Evolutionary conservation across 2,797 vertebrate species (phyloP).

Genomic region (Philypnodon macrostomus): DNA sequence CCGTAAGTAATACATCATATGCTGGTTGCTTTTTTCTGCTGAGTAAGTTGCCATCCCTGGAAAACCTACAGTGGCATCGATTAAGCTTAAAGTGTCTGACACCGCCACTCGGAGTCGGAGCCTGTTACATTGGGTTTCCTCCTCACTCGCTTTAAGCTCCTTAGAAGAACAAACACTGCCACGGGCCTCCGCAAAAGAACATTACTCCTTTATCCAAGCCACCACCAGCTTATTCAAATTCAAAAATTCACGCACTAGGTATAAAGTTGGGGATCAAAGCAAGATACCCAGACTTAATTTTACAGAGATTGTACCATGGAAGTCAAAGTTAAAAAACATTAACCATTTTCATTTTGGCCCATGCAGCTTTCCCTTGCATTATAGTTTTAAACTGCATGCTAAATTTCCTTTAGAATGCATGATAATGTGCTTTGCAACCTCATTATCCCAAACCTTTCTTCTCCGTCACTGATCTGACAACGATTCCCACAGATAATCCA

Average conservation of each 20-base stretch:
- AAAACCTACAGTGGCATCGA: conserved; percentile 40
- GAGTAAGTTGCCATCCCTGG: conserved; percentile 27
- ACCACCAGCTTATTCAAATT: conserved; percentile 14
- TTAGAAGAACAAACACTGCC: conserved; percentile 43
- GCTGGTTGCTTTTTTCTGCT: conserved; percentile 22
- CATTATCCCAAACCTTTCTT: conserved; percentile 57
- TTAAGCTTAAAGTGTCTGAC: conserved; percentile 45
- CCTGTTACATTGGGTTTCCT: conserved; percentile 39
- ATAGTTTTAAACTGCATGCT: conserved; percentile 13
- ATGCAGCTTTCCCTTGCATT: conserved; percentile 12
- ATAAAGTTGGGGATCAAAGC: conserved; percentile 24
- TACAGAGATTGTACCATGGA: conserved; percentile 10
- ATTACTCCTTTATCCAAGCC: conserved; percentile 18
- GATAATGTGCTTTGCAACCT: conserved; percentile 60
- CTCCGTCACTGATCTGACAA: conserved; percentile 56
- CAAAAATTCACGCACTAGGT: conserved; percentile 1
- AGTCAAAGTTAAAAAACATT: background rate
- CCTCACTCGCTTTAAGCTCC: conserved; percentile 41
- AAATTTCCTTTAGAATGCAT: conserved; percentile 35
- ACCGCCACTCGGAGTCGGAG: conserved; percentile 38
- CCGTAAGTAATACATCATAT: conserved; percentile 13
- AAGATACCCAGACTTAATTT: conserved; percentile 11
- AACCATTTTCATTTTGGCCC: conserved; percentile 4
- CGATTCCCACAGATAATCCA: conserved; percentile 54
- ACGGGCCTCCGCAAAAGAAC: conserved; percentile 1